Evolutionary conservation across 2,888 invertebrate species (phyloP), one percentile per base, ranked within the genome.

Genomic region (Hydriomena furcata): DNA sequence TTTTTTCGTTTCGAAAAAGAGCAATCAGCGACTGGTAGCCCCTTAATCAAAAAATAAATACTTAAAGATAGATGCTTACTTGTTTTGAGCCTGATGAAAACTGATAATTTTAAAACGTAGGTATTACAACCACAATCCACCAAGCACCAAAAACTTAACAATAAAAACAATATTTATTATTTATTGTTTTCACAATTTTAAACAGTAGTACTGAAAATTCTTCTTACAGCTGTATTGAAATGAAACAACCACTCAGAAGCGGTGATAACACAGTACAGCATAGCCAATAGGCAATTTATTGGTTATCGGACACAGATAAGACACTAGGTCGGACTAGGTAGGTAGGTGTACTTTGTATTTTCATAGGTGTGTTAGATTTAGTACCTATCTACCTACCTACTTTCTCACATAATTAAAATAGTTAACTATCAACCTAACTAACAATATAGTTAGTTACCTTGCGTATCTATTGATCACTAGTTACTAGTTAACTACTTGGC

Each of bases 221-320:
- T 3, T 17, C 2, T 3, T 17, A 4, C 4, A 17, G 17, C 2
- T 17, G 17, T 17, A 17, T n/a, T n/a, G n/a, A n/a, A n/a, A n/a
- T n/a, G 41, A 47, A 41, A 45, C 51, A 49, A 58, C 50, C 47
- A 60, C 58, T 58, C 58, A 60, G 61, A 53, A 59, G 58, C 31
- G 45, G 55, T 60, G 76, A 76, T 81, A 81, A 76, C 69, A 67
- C 17, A 17, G 36, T 36, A 32, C 1, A 24, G 12, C 32, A 17
- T 68, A 69, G 55, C 54, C 68, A 75, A 78, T 82, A 40, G 37
- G 31, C 45, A 46, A 41, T 23, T 28, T 63, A 66, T 66, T 68
- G 63, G 71, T 76, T 87, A 85, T 85, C 84, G 66, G 60, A 61
- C 52, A 61, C 50, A 75, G 85, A 80, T 82, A 84, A 78, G 67